A percentile compares a stretch with the other conserved stretches of the same genome.
Conservation (phyloP, 1,140 invertebrate species). For the Aphelenchoides avenae region DNA sequence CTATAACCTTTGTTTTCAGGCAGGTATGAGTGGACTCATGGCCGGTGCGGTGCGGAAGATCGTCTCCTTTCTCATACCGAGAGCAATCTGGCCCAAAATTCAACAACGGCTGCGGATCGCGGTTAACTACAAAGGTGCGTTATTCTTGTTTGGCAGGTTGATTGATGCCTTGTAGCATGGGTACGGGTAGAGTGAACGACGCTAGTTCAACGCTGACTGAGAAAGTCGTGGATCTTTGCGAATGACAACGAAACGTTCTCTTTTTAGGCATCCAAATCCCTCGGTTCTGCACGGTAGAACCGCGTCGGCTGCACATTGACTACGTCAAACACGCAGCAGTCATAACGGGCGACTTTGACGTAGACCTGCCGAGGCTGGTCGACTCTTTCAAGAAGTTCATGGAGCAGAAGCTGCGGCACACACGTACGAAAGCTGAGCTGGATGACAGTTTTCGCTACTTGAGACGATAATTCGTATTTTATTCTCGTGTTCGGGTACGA, state of each 20-base stretch:
- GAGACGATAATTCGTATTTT: no score
- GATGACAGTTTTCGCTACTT: conserved; percentile 24
- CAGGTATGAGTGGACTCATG: conserved; percentile 33
- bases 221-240: neutral
- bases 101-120: conserved; percentile 42
- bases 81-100: conserved; percentile 50
- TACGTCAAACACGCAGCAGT: conserved; percentile 41
- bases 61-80: conserved; percentile 33
- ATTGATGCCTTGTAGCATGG: no score
- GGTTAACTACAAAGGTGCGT: conserved; percentile 44
- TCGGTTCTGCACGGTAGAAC: conserved; percentile 40
- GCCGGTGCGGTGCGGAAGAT: conserved; percentile 38
- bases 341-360: conserved; percentile 41
- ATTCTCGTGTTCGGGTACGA: no score
- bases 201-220: neutral
- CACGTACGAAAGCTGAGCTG: conserved; percentile 27
- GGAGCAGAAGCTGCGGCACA: conserved; percentile 25
- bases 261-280: conserved; percentile 40
- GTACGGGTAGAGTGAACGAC: no score
- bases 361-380: conserved; percentile 39
- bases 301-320: conserved; percentile 37
- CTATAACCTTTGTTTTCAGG: conserved; percentile 11
- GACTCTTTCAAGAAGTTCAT: conserved; percentile 48
- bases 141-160: no score
- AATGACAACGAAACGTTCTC: conserved; percentile 4